Evolutionary conservation across 2,113 vertebrate genomes (phyloP), one percentile per base, ranked within the genome.

Genomic region (Pterocles orientalis): DNA sequence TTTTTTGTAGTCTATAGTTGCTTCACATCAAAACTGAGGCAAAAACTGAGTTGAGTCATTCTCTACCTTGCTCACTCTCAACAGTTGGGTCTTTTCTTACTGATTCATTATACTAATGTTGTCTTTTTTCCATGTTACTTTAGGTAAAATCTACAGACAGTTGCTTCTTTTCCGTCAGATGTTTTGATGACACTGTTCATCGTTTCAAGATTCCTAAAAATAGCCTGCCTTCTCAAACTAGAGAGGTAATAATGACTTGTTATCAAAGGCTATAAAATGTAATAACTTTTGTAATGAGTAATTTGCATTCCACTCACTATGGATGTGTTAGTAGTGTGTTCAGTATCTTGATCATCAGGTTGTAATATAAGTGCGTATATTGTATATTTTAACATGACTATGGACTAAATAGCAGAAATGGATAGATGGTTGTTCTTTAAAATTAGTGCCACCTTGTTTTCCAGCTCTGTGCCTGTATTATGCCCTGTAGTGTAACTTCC

Each of bases 171-270:
- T 99, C 98, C 34, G 95, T 99, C 88, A 99, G 98, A 93, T 99
- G 98, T 95, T 99, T 99, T 84, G 99, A 99, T 96, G 98, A 99
- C 95, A 99, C 99, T 31, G 86, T 99, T 96, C 99, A 99, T 97
- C 97, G 99, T 95, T 99, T 99, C 97, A 99, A 99, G 98, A 98
- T 99, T 31, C 98, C 98, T 24, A 98, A 98, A 36, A 99, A 99
- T 66, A 98, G 84, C 73, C 39, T 89, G 86, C 98, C 98, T 11
- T 98, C 98, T 51, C 98, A 97, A 57, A 98, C 98, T 34, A 99
- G 99, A 98, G 98, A 99, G 98, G 99, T 99, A 97, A 91, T 97
- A 60, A 60, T 50, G 33, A 69, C 11, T 41, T 23, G 70, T 61
- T 54, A 58, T 43, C 39, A 73, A 92, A 70, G 43, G 7, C 68